phyloP scores from a whole-genome alignment of 2,888 invertebrate genomes.

The Ormyrus labotus region DNA sequence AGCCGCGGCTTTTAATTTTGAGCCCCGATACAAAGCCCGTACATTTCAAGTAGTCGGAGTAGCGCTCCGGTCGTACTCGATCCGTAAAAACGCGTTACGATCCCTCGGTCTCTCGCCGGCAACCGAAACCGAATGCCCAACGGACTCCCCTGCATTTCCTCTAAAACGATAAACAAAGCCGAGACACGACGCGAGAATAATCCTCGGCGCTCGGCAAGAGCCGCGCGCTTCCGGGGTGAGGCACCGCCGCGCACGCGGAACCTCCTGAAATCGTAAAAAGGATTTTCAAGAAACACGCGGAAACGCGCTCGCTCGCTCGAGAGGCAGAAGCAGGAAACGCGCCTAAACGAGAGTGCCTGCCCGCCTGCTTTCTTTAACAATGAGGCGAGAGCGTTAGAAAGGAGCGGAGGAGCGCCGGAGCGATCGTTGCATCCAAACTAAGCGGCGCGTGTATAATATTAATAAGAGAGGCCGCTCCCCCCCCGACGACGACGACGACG shows the following conservation, averaged over 20 bases:
- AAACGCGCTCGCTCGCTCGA: slow-evolving; percentile 2
- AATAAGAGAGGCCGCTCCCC: slow-evolving; percentile 3
- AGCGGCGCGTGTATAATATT: slow-evolving; percentile 34
- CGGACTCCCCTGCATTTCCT: too few species aligned
- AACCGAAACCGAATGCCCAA: too few species aligned
- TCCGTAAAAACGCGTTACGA: not conserved
- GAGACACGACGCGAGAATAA: too few species aligned
- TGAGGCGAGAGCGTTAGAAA: slow-evolving; percentile 39
- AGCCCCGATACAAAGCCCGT: too few species aligned
- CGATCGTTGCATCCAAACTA: slow-evolving; percentile 2
- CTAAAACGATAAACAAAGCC: too few species aligned
- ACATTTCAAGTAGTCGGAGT: slow-evolving; percentile 1
- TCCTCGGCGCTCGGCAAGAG: too few species aligned
- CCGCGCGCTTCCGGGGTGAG: not conserved
- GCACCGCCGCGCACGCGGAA: not conserved
- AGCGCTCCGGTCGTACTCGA: slow-evolving; percentile 4
- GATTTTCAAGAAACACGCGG: slow-evolving; percentile 48
- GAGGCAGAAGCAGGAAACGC: slow-evolving; percentile 37
- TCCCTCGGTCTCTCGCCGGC: not conserved
- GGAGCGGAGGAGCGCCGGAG: slow-evolving; percentile 20
- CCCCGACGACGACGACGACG: not conserved
- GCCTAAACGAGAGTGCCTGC: not conserved
- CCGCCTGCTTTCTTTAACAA: slow-evolving; percentile 46
- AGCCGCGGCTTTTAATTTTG: too few species aligned
- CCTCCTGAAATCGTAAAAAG: slow-evolving; percentile 39